Base-by-base conservation (phyloP, 2,797 vertebrate genomes). In the Triplophysa yarkandensis region DNA sequence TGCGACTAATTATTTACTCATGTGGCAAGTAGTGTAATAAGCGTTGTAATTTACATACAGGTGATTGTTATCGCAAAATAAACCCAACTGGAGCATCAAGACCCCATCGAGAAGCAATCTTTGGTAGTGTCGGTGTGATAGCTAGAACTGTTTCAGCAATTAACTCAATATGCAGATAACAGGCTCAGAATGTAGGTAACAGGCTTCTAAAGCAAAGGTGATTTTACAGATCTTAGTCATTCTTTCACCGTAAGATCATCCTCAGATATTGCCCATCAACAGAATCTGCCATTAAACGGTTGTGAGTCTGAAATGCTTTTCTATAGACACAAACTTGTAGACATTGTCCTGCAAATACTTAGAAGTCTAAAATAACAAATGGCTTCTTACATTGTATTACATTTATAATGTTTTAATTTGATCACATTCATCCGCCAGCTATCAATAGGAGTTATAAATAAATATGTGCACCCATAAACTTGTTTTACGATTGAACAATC, bases 201-300 rank as follows among this genome's bases (percentile, higher is more conserved):
- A n/a, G n/a, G n/a, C 71, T 74, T 61, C 68, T 76, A 76, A 80
- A 80, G 13, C 62, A 58, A 66, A 78, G 57, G 68, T 25, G 44
- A 69, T 77, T 82, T 71, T 76, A 82, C 62, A 69, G 72, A 44
- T 58, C 34, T 66, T 62, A 80, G 67, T 77, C 66, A 74, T 71
- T 62, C 60, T 52, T 65, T 44, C 72, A 57, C 50, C 57, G 65
- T 54, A 46, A 68, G 43, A 58, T 64, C 58, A 30, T 36, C 32
- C 57, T 58, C 46, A 41, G 68, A 19, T 27, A 44, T 57, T 48
- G 43, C 25, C 39, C 71, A 58, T 58, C 36, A 71, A 58, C 48
- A 61, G 34, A 34, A 39, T 28, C 48, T 71, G 61, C 68, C 44
- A 75, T 19, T 70, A 14, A 50, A 75, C 32, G 39, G 54, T 11